Conservation (phyloP, 2,797 vertebrate species). For the Coendou prehensilis region DNA sequence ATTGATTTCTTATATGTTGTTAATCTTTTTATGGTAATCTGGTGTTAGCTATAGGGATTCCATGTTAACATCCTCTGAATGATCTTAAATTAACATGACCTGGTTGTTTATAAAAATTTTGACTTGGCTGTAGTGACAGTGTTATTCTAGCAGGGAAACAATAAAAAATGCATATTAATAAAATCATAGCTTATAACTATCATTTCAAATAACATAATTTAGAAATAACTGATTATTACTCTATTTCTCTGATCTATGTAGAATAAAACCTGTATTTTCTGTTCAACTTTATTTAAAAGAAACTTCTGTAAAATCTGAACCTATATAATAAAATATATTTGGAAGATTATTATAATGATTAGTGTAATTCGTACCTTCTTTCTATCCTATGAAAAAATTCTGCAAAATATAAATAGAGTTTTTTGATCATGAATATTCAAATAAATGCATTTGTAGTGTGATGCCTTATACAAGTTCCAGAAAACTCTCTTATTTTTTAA, state of each 20-base stretch:
- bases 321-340: not conserved
- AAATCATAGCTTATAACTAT: slow-evolving; percentile 83
- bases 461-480: not conserved
- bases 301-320: not conserved
- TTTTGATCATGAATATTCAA: not conserved
- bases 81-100: slow-evolving; percentile 74
- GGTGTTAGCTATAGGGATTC: slow-evolving; percentile 76
- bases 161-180: slow-evolving; percentile 84
- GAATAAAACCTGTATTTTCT: not conserved
- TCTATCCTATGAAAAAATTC: not conserved
- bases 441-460: not conserved
- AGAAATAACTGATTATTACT: slow-evolving; percentile 83
- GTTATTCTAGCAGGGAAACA: slow-evolving; percentile 80
- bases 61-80: slow-evolving; percentile 79
- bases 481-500: not conserved
- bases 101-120: slow-evolving; percentile 81
- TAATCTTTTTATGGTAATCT: slow-evolving; percentile 78
- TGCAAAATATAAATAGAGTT: not conserved
- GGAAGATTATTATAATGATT: not conserved
- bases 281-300: not conserved
- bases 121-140: slow-evolving; percentile 66
- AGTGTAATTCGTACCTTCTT: not conserved
- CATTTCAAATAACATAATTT: slow-evolving; percentile 82
- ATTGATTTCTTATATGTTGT: slow-evolving; percentile 82
- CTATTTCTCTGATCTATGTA: slow-evolving; percentile 78